Evolutionary conservation across 1,140 invertebrate species (phyloP).

Genomic region (Drosophila paulistorum): DNA sequence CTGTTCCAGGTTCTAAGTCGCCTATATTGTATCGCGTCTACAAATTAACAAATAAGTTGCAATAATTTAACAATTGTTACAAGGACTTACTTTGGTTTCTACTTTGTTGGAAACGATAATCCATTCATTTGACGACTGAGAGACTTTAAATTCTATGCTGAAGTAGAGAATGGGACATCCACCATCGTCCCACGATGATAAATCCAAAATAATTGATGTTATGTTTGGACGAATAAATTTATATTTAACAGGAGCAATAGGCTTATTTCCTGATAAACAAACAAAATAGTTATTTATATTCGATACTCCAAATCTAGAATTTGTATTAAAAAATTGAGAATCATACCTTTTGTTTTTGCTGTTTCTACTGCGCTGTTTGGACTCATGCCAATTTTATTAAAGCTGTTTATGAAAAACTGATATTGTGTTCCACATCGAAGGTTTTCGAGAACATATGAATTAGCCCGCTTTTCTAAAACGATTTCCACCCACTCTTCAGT

Average conservation of each 20-base stretch:
- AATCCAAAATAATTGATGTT: slow-evolving; percentile 86
- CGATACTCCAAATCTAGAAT: background rate
- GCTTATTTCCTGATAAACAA: slow-evolving; percentile 83
- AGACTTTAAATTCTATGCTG: slow-evolving; percentile 86
- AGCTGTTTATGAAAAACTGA: slow-evolving; percentile 87
- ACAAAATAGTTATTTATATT: slow-evolving; percentile 60
- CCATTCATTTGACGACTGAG: slow-evolving; percentile 83
- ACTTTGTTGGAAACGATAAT: slow-evolving; percentile 84
- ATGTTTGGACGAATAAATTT: slow-evolving; percentile 85
- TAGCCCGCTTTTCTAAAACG: slow-evolving; percentile 85
- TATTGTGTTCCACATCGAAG: slow-evolving; percentile 89
- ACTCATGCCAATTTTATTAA: slow-evolving; percentile 89
- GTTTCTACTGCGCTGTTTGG: slow-evolving; percentile 86
- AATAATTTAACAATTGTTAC: background rate
- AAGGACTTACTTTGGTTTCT: slow-evolving; percentile 79
- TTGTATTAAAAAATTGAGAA: too few relatives aligned
- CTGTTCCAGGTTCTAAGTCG: slow-evolving; percentile 87
- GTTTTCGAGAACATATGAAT: slow-evolving; percentile 86
- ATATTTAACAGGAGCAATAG: slow-evolving; percentile 83
- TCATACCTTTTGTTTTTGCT: slow-evolving; percentile 85
- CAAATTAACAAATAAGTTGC: background rate
- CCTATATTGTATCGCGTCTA: slow-evolving; percentile 84
- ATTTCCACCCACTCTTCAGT: slow-evolving; percentile 87
- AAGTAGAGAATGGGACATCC: slow-evolving; percentile 87
- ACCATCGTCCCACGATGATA: slow-evolving; percentile 87